phyloP scores from a whole-genome alignment of 2,113 vertebrate species.

The Parotia lawesii region DNA sequence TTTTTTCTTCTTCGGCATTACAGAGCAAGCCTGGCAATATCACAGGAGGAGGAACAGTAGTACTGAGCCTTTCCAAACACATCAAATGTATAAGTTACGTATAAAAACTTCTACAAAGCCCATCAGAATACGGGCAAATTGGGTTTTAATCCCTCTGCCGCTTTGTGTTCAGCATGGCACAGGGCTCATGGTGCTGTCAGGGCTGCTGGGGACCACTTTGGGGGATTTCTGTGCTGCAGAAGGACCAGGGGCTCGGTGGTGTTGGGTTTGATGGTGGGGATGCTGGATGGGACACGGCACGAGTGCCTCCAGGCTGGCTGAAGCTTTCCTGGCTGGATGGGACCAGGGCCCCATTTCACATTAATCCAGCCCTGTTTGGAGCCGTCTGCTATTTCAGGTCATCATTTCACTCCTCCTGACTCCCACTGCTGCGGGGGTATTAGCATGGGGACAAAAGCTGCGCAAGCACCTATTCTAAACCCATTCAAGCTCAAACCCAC shows the following conservation, averaged over 20 bases:
- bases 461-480: constrained; percentile 52
- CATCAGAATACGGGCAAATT: background rate
- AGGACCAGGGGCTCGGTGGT: fast-evolving
- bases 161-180: background rate
- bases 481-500: constrained; percentile 41
- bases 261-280: background rate
- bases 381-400: constrained; percentile 48
- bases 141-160: background rate
- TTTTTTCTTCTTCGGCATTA: background rate
- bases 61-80: constrained; percentile 33
- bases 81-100: background rate
- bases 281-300: fast-evolving
- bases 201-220: background rate
- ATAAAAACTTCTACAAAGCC: background rate
- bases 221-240: background rate
- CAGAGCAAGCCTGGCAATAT: constrained; percentile 48
- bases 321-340: background rate
- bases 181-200: background rate
- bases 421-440: constrained; percentile 31
- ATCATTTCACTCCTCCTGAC: constrained; percentile 42
- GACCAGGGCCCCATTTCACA: background rate
- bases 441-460: constrained; percentile 35
- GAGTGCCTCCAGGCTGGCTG: background rate
- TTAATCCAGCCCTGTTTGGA: constrained; percentile 49
- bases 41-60: constrained; percentile 35